Evolutionary conservation across 1,140 invertebrate genomes (phyloP), one percentile per base, ranked within the genome.

Genomic region (Drosophila parvula): DNA sequence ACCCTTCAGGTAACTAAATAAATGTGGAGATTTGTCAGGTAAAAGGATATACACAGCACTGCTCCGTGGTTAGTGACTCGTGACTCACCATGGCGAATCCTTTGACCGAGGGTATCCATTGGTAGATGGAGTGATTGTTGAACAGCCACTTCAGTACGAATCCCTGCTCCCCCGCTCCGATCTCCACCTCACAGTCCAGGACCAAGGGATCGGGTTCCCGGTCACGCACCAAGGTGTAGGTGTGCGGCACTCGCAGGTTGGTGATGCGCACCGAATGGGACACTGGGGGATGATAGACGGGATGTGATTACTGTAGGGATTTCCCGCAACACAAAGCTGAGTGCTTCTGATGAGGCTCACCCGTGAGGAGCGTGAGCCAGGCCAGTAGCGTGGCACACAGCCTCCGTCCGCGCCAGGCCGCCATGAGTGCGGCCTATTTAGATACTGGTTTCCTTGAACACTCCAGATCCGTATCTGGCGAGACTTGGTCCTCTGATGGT

Each of bases 101-200:
- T 64, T 92, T 92, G 44, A 91, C 86, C 55, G 82, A 82, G 58
- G 91, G 91, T 82, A 92, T 92, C 91, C 91, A 92, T 59, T 92
- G 91, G 70, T 92, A 92, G 78, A 92, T 92, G 67, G 85, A 91
- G 57, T 91, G 80, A 74, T 90, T 91, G 63, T 92, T 92, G 48
- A 92, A 91, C 55, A 91, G 71, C 91, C 91, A 92, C 74, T 92
- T 92, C 41, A 92, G 78, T 4, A 92, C 91, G 76, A 92, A 91
- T 45, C 91, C 91, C 64, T 89, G 89, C 77, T 92, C 91, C 47
- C 65, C 43, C 34, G 84, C 62, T 43, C 70, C 84, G 44, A 92
- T 77, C 61, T 92, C 91, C 68, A 91, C 92, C 76, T 92, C 91
- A 61, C 91, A 92, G 78, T 92, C 91, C 67, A 92, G 79, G 47